These are phyloP conservation scores for Diarsia mendica DNA, from an alignment of 2,888 invertebrate genomes.

Conservation along the genomic window DNA sequence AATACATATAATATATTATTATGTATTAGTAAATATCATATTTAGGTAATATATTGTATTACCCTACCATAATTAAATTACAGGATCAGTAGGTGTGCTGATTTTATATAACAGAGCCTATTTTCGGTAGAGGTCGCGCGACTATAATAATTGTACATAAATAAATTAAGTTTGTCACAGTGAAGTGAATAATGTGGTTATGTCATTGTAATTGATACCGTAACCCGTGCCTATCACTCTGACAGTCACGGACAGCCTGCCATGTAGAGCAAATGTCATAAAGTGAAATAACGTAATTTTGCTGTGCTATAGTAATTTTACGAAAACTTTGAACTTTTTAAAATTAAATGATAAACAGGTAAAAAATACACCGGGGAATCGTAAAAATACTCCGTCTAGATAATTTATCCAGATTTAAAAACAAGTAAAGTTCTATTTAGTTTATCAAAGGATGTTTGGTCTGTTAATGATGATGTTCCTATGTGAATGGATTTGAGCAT, in stretches of 20 bases:
- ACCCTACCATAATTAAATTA: too few species aligned
- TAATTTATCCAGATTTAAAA: neutral
- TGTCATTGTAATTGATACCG: slow-evolving; percentile 41
- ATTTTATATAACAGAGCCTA: slow-evolving; percentile 1
- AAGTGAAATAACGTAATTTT: neutral
- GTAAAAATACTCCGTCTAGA: too few species aligned
- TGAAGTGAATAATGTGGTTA: slow-evolving; percentile 12
- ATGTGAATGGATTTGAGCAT: too few species aligned
- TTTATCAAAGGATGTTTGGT: neutral
- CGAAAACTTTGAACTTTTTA: neutral
- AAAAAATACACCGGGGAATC: neutral
- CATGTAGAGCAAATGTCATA: neutral
- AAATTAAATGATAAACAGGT: neutral
- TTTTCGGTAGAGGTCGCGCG: slow-evolving; percentile 12
- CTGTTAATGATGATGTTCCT: neutral
- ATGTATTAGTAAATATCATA: too few species aligned
- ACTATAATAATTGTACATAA: slow-evolving; percentile 23
- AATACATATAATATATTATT: too few species aligned
- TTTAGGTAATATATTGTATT: too few species aligned
- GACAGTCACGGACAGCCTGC: slow-evolving; percentile 44
- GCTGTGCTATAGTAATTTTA: neutral
- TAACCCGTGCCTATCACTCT: slow-evolving; percentile 38
- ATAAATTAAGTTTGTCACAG: slow-evolving; percentile 51
- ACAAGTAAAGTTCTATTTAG: neutral
- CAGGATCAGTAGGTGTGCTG: neutral